Evolutionary conservation across 1,140 invertebrate genomes (phyloP).

Genomic region (Atta cephalotes): DNA sequence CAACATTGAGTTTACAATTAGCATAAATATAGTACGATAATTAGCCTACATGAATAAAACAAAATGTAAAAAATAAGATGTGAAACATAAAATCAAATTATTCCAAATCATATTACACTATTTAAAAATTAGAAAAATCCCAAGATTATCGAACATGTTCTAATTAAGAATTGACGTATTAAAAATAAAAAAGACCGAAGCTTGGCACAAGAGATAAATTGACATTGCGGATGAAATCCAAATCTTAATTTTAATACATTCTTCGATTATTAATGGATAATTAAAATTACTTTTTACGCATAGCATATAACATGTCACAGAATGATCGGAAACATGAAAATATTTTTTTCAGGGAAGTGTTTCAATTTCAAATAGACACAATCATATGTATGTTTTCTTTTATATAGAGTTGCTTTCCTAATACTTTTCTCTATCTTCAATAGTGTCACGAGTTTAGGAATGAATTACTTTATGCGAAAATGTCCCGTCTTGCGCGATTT

Average conservation of each 20-base stretch:
- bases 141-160: too few relatives aligned
- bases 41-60: too few relatives aligned
- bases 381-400: not conserved
- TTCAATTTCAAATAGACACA: not conserved
- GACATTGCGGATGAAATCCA: too few relatives aligned
- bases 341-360: not conserved
- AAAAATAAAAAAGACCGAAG: not conserved
- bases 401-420: not conserved
- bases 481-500: slow-evolving; percentile 30
- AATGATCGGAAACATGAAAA: not conserved
- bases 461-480: slow-evolving; percentile 23
- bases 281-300: not conserved
- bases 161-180: slow-evolving; percentile 23
- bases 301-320: not conserved
- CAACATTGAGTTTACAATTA: too few relatives aligned
- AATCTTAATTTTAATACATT: not conserved
- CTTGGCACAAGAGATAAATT: too few relatives aligned
- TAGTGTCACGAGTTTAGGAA: not conserved
- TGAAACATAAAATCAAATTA: too few relatives aligned
- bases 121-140: too few relatives aligned
- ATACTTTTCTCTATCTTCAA: not conserved
- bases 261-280: not conserved
- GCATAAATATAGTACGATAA: too few relatives aligned
- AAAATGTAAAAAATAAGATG: too few relatives aligned
- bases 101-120: too few relatives aligned